Conservation (phyloP, 2,888 invertebrate species). For the Chorisops tibialis region DNA sequence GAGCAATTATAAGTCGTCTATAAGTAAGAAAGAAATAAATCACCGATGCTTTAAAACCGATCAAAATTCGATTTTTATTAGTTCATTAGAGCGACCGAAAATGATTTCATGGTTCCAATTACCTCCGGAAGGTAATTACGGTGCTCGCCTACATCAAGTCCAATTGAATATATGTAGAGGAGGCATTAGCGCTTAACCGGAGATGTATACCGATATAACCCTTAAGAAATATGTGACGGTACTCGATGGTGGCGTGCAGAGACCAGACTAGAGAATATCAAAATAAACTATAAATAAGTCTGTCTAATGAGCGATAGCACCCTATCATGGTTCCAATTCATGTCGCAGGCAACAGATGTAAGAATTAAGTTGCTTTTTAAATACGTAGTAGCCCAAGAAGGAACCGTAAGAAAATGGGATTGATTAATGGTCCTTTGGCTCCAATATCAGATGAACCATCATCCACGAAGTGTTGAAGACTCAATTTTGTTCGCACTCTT, state of each 20-base stretch:
- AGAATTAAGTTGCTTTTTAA: no score
- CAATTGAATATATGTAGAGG: no score
- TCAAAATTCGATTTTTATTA: conserved; percentile 21
- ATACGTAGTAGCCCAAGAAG: background rate
- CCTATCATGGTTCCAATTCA: conserved; percentile 17
- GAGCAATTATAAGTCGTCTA: no score
- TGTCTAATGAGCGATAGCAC: conserved; percentile 21
- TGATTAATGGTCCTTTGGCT: conserved; percentile 24
- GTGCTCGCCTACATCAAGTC: background rate
- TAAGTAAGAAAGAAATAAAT: no score
- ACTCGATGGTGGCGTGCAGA: no score
- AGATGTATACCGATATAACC: no score
- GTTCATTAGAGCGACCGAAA: background rate
- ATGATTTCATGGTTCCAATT: conserved; percentile 20
- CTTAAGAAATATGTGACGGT: no score
- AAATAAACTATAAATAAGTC: conserved; percentile 18
- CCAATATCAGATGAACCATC: conserved; percentile 25
- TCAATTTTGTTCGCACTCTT: conserved; percentile 26
- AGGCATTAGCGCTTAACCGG: no score
- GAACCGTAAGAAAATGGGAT: background rate
- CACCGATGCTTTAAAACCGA: background rate
- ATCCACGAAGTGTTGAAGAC: conserved; percentile 22
- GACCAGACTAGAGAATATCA: no score
- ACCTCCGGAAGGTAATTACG: conserved; percentile 18
- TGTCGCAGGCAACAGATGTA: background rate